phyloP scores from a whole-genome alignment of 1,140 invertebrate species.

The Zaprionus lachaisei region DNA sequence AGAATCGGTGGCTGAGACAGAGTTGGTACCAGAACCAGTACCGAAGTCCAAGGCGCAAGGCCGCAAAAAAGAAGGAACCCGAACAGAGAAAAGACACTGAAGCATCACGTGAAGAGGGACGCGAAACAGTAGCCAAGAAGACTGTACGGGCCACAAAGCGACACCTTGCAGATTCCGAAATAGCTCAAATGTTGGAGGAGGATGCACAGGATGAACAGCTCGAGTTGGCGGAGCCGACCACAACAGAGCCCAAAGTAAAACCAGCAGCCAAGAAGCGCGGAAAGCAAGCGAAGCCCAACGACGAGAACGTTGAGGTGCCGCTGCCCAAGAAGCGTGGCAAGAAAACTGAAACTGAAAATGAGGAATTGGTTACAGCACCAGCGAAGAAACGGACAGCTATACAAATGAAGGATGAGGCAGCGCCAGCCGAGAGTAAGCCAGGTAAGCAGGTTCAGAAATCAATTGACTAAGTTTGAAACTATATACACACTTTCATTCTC shows the following conservation, averaged over 20 bases:
- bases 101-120: slow-evolving; percentile 19
- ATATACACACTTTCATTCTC: neutral
- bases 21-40: neutral
- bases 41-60: slow-evolving; percentile 66
- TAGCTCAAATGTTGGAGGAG: slow-evolving; percentile 38
- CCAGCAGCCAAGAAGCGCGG: slow-evolving; percentile 37
- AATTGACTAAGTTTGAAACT: neutral
- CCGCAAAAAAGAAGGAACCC: slow-evolving; percentile 55
- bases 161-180: slow-evolving; percentile 43
- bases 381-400: slow-evolving; percentile 33
- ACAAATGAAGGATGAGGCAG: slow-evolving; percentile 5
- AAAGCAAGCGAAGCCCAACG: slow-evolving; percentile 13
- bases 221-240: neutral
- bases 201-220: slow-evolving; percentile 18
- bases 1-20: neutral
- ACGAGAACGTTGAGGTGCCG: slow-evolving; percentile 26
- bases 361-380: slow-evolving; percentile 9
- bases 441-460: slow-evolving; percentile 30
- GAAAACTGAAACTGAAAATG: slow-evolving; percentile 14
- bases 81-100: slow-evolving; percentile 3
- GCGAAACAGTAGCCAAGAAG: slow-evolving; percentile 13
- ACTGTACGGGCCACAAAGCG: slow-evolving; percentile 34
- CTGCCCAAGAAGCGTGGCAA: slow-evolving; percentile 33
- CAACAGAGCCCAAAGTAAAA: slow-evolving; percentile 7
- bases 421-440: slow-evolving; percentile 41